Conservation (phyloP, 2,113 vertebrate genomes). For the Leucosticte australis region DNA sequence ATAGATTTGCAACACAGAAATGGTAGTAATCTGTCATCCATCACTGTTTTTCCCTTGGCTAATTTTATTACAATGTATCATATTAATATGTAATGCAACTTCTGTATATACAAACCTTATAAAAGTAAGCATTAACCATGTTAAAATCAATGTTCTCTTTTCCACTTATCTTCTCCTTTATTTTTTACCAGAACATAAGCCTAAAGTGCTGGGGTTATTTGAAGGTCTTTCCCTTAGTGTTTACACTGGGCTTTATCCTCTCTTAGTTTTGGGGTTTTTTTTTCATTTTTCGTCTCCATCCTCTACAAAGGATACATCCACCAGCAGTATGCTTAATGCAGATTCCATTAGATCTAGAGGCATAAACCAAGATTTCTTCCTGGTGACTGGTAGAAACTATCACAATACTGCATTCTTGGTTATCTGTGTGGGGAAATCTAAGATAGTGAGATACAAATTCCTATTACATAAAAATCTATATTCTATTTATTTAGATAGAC, state of each 20-base stretch:
- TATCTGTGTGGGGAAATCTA: background rate
- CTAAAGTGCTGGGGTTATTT: background rate
- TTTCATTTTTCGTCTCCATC: background rate
- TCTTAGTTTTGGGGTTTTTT: fast-evolving
- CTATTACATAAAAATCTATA: background rate
- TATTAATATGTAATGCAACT: background rate
- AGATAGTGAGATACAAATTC: background rate
- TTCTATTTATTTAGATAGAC: background rate
- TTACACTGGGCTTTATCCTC: background rate
- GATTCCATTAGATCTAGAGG: background rate
- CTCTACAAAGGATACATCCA: background rate
- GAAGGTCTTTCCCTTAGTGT: background rate
- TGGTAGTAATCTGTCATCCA: conserved; percentile 20
- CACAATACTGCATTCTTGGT: background rate
- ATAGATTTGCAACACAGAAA: conserved; percentile 33
- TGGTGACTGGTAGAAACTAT: background rate
- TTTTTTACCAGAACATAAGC: background rate
- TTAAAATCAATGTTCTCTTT: background rate
- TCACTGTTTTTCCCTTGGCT: background rate
- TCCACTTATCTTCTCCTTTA: background rate
- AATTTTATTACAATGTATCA: background rate
- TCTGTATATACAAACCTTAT: background rate
- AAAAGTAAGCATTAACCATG: background rate
- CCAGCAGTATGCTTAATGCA: background rate
- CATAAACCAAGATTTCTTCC: background rate